A percentile compares a stretch with the other conserved stretches of the same genome.
These are phyloP conservation scores for Zaprionus inermis DNA, from an alignment of 1,140 invertebrate genomes.

Conservation along the genomic window DNA sequence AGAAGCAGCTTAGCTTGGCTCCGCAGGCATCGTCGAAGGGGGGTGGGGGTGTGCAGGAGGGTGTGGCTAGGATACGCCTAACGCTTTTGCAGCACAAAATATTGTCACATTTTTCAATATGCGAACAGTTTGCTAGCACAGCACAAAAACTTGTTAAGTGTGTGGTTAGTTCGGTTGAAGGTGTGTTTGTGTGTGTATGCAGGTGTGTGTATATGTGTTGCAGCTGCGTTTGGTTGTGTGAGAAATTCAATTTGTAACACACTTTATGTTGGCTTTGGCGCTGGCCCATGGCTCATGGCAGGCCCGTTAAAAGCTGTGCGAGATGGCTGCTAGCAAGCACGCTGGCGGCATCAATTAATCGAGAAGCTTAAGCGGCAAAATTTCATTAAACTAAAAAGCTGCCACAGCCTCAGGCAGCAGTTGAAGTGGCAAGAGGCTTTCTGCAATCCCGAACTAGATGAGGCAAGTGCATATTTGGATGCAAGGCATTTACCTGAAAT, in stretches of 20 bases:
- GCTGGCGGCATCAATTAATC: conserved; percentile 70
- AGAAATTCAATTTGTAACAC: conserved; percentile 79
- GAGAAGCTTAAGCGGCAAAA: conserved; percentile 41
- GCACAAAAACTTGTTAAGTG: conserved; percentile 77
- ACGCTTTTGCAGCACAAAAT: conserved; percentile 57
- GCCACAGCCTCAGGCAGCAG: background rate
- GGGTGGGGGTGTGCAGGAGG: background rate
- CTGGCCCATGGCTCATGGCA: conserved; percentile 46
- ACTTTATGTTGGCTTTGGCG: conserved; percentile 74
- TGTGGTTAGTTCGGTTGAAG: conserved; percentile 55
- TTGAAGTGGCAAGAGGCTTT: conserved; percentile 12
- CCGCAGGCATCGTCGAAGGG: background rate
- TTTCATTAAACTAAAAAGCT: conserved; percentile 74
- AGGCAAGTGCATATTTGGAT: conserved; percentile 24
- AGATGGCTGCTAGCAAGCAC: conserved; percentile 24
- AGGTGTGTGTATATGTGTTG: conserved; percentile 1
- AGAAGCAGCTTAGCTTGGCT: conserved; percentile 26
- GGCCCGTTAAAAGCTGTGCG: conserved; percentile 63
- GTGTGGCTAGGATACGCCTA: conserved; percentile 35
- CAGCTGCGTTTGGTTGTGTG: conserved; percentile 32
- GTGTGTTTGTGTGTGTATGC: background rate
- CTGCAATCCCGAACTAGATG: conserved; percentile 2
- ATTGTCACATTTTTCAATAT: conserved; percentile 81
- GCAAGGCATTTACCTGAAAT: conserved; percentile 42
- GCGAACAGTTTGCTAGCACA: conserved; percentile 30